phyloP scores from a whole-genome alignment of 2,888 invertebrate species.

The Cryptocephalus moraei region DNA sequence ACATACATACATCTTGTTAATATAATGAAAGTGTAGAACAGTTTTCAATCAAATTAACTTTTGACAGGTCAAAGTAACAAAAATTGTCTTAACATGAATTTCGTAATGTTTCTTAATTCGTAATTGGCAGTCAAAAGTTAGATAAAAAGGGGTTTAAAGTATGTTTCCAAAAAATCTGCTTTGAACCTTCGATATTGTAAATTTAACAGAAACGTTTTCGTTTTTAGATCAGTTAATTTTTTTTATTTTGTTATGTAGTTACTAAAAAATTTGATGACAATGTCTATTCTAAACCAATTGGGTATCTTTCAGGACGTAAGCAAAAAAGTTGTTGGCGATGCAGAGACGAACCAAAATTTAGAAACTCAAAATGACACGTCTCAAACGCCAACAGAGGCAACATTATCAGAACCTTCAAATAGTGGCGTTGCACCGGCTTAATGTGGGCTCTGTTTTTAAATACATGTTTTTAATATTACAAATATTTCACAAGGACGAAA shows the following conservation, averaged over 20 bases:
- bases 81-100: no score
- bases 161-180: conserved; percentile 9
- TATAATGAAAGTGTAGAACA: no score
- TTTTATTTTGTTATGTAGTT: conserved; percentile 7
- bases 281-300: conserved; percentile 25
- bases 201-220: no score
- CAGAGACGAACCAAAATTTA: conserved; percentile 34
- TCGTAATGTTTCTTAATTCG: no score
- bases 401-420: conserved; percentile 25
- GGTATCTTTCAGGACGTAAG: conserved; percentile 43
- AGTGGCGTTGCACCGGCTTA: conserved; percentile 26
- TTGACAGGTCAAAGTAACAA: no score
- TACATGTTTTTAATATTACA: no score
- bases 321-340: conserved; percentile 38
- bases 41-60: no score
- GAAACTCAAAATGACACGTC: conserved; percentile 23
- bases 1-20: no score
- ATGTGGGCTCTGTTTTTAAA: neutral
- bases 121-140: no score
- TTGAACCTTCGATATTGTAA: conserved; percentile 5
- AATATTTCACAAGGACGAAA: no score
- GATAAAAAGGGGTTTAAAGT: no score
- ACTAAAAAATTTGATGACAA: conserved; percentile 1
- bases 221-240: no score
- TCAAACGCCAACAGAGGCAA: conserved; percentile 23